A percentile compares a stretch with the other conserved stretches of the same genome.
phyloP scores from a whole-genome alignment of 2,113 vertebrate genomes.

The Caloenas nicobarica region DNA sequence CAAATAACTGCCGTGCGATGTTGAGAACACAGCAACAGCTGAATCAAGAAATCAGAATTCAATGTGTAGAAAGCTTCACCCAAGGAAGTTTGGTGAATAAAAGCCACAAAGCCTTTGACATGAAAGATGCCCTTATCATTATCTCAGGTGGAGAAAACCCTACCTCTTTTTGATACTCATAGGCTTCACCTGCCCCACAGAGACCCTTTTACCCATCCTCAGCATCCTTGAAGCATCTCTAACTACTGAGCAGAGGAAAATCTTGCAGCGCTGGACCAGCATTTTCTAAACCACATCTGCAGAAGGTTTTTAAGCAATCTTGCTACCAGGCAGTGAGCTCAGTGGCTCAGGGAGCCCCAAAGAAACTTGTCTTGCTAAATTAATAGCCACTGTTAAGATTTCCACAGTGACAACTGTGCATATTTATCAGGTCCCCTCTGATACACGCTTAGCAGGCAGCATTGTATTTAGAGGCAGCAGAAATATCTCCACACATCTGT shows the following conservation, averaged over 20 bases:
- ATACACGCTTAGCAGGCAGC: background rate
- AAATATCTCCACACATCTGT: slow-evolving; percentile 61
- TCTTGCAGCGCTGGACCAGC: background rate
- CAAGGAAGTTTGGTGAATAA: background rate
- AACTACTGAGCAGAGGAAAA: background rate
- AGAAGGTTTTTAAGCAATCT: background rate
- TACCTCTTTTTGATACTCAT: background rate
- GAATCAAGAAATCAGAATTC: background rate
- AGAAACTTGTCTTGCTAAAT: background rate
- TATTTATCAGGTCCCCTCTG: background rate
- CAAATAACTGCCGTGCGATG: fast-evolving
- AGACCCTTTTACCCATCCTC: background rate
- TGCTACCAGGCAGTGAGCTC: background rate
- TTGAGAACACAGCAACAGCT: background rate
- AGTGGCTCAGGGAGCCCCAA: background rate
- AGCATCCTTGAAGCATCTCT: background rate
- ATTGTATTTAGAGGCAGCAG: slow-evolving; percentile 1
- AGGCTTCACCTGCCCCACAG: background rate
- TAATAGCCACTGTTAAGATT: background rate
- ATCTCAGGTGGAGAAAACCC: background rate
- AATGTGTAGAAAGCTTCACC: background rate
- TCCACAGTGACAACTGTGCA: background rate
- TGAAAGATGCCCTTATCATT: background rate
- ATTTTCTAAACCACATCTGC: background rate
- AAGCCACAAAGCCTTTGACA: background rate